Percentiles rank a stretch among this genome's conserved stretches.
These are phyloP conservation scores for Elanoides forficatus DNA, from an alignment of 2,113 vertebrate genomes.

Conservation along the genomic window DNA sequence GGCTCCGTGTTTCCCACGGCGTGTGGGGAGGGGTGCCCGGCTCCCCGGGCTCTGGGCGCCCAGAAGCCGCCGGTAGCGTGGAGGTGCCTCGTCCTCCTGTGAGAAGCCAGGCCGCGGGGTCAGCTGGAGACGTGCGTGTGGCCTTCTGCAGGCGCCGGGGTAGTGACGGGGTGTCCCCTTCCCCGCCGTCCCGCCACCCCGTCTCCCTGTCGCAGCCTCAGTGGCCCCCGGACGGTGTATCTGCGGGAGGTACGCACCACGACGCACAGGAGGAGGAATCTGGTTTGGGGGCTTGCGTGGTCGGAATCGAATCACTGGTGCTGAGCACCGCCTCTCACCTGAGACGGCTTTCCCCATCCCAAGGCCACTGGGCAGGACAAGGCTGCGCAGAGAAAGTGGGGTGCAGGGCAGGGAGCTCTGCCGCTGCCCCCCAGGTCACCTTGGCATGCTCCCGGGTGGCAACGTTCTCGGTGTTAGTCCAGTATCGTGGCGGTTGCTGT, in stretches of 20 bases:
- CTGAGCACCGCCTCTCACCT: neutral
- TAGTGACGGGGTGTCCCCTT: neutral
- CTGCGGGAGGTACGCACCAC: neutral
- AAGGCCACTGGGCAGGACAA: neutral
- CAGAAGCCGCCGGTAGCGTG: neutral
- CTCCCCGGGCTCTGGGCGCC: neutral
- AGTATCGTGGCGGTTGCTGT: neutral
- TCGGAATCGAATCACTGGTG: neutral
- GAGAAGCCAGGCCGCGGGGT: neutral
- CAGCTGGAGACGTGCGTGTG: neutral
- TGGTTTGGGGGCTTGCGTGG: neutral
- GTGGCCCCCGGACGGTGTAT: neutral
- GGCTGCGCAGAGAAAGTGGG: neutral
- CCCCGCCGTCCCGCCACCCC: neutral
- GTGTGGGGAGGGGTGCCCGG: neutral
- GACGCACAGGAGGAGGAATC: neutral
- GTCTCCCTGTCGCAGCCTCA: neutral
- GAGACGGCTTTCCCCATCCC: neutral
- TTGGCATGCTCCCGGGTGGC: neutral
- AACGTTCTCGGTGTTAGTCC: neutral
- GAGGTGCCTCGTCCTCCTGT: neutral
- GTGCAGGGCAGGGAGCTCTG: neutral
- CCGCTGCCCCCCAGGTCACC: conserved; percentile 19
- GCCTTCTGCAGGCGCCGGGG: neutral
- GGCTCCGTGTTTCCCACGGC: neutral